Conservation (phyloP, 2,797 vertebrate species). For the Chloroceryle inda region DNA sequence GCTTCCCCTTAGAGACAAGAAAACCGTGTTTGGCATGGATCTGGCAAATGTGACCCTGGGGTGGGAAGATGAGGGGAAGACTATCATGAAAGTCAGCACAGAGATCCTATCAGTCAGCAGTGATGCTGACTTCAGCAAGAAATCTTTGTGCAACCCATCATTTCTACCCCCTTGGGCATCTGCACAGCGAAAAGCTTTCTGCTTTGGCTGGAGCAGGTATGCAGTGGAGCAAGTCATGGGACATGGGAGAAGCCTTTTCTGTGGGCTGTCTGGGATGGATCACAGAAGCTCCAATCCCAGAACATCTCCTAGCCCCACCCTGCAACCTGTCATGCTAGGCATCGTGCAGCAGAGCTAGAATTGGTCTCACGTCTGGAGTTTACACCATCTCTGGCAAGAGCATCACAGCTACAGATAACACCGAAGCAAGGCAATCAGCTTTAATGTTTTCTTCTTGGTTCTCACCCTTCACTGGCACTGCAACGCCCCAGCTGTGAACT, state of each 20-base stretch:
- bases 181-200: background rate
- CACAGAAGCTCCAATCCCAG: rapidly evolving
- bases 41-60: background rate
- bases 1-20: background rate
- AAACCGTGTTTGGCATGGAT: background rate
- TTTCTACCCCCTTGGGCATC: background rate
- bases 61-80: background rate
- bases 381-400: background rate
- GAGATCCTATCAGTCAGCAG: background rate
- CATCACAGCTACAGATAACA: background rate
- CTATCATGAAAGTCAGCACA: background rate
- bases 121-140: background rate
- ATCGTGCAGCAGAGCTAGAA: background rate
- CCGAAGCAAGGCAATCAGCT: background rate
- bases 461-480: background rate
- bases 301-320: background rate
- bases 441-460: background rate
- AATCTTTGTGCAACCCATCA: background rate
- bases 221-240: background rate
- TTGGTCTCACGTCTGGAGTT: background rate
- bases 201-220: background rate
- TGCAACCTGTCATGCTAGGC: background rate
- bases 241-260: background rate
- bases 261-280: background rate
- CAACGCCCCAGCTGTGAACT: background rate